Percentiles rank a stretch among this genome's conserved stretches.
phyloP scores from a whole-genome alignment of 2,888 invertebrate genomes.

The Amaurobius ferox region DNA sequence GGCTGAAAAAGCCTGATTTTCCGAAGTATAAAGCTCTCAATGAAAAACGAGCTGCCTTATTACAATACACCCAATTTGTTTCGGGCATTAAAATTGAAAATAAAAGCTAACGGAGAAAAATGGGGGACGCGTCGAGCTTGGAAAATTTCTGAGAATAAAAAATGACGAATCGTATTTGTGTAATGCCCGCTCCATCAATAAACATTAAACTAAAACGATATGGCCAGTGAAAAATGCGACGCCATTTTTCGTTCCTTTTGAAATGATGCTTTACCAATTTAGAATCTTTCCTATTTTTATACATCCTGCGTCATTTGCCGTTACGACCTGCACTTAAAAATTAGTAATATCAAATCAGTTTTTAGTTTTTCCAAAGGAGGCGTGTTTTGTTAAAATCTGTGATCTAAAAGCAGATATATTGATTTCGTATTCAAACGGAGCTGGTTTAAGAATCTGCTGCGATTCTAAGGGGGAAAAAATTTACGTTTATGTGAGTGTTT shows the following conservation, averaged over 20 bases:
- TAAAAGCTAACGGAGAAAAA: background rate
- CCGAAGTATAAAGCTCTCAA: background rate
- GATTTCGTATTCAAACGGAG: no score
- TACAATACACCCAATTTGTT: constrained; percentile 4
- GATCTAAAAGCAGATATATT: no score
- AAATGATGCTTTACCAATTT: constrained; percentile 4
- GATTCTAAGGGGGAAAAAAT: no score
- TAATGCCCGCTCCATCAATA: constrained; percentile 13
- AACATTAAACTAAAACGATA: constrained; percentile 16
- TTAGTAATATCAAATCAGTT: background rate
- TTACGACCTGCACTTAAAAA: background rate
- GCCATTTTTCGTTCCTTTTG: background rate
- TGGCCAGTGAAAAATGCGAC: background rate
- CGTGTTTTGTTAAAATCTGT: background rate
- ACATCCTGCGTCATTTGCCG: background rate
- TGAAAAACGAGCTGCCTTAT: constrained; percentile 1
- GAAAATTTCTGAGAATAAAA: background rate
- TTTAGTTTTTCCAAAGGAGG: background rate
- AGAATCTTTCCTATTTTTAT: background rate
- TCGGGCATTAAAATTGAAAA: constrained; percentile 5
- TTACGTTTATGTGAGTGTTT: no score
- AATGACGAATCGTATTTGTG: background rate
- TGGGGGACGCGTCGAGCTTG: background rate
- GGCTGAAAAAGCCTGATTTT: background rate
- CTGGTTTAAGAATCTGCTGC: no score